Evolutionary conservation across 2,797 vertebrate species (phyloP).

Genomic region (Pygocentrus nattereri): DNA sequence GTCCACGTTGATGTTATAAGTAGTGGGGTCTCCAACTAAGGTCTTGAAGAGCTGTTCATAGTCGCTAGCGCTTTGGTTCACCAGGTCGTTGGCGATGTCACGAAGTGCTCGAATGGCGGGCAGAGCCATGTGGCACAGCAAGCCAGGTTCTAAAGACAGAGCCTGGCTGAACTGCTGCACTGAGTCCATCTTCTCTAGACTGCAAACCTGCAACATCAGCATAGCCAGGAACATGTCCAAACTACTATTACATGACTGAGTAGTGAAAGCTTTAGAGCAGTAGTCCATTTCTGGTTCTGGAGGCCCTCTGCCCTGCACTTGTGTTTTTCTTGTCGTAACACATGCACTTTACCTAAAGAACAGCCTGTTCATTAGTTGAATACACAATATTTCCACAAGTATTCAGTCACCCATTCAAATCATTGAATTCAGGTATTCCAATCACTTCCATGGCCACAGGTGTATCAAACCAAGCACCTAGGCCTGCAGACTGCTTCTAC

Average conservation of each 20-base stretch:
- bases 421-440: no score
- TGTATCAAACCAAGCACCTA: no score
- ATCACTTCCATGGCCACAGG: no score
- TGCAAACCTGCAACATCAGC: slow-evolving; percentile 72
- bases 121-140: slow-evolving; percentile 69
- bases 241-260: not conserved
- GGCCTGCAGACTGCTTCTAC: no score
- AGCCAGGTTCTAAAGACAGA: slow-evolving; percentile 65
- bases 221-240: not conserved
- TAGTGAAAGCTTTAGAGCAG: not conserved
- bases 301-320: not conserved
- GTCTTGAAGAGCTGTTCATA: slow-evolving; percentile 65
- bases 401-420: no score
- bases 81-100: slow-evolving; percentile 58
- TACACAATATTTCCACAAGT: no score
- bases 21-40: slow-evolving; percentile 73
- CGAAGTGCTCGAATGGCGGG: slow-evolving; percentile 64
- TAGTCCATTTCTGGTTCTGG: not conserved
- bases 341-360: not conserved
- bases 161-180: slow-evolving; percentile 54
- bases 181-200: slow-evolving; percentile 64
- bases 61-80: slow-evolving; percentile 58
- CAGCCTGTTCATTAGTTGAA: not conserved
- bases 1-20: slow-evolving; percentile 66
- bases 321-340: not conserved